These are phyloP conservation scores for Rhabdomys pumilio DNA, from an alignment of 2,797 vertebrate species.

Conservation along the genomic window DNA sequence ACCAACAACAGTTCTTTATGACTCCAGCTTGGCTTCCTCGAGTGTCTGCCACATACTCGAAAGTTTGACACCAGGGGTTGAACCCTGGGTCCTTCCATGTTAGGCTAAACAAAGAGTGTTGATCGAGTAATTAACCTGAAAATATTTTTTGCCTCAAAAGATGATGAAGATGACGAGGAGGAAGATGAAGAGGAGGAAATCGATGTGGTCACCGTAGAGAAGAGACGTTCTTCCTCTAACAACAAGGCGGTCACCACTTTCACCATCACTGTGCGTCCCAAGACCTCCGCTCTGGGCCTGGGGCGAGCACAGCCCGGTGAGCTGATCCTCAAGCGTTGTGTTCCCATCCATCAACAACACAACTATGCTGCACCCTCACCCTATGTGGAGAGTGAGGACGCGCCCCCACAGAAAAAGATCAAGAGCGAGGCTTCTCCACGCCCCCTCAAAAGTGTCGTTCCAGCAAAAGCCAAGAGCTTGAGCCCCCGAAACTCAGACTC, in stretches of 20 bases:
- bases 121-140: not conserved
- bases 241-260: slow-evolving; percentile 92
- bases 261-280: slow-evolving; percentile 93
- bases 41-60: not conserved
- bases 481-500: slow-evolving; percentile 96
- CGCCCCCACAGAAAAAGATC: slow-evolving; percentile 94
- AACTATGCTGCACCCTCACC: slow-evolving; percentile 98
- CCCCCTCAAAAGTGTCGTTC: slow-evolving; percentile 88
- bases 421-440: slow-evolving; percentile 90
- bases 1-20: not conserved
- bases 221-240: slow-evolving; percentile 87
- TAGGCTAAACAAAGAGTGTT: rapidly evolving
- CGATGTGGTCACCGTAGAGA: slow-evolving; percentile 97
- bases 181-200: slow-evolving; percentile 99
- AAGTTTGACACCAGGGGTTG: not conserved
- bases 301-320: slow-evolving; percentile 91
- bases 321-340: slow-evolving; percentile 94
- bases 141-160: slow-evolving; percentile 86
- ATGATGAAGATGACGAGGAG: slow-evolving; percentile 94
- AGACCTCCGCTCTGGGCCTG: slow-evolving; percentile 87
- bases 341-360: slow-evolving; percentile 98
- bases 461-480: slow-evolving; percentile 90
- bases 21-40: not conserved
- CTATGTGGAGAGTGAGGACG: slow-evolving; percentile 93
- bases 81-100: not conserved